These are phyloP conservation scores for Pitta sordida DNA, from an alignment of 2,113 vertebrate species.

Conservation along the genomic window DNA sequence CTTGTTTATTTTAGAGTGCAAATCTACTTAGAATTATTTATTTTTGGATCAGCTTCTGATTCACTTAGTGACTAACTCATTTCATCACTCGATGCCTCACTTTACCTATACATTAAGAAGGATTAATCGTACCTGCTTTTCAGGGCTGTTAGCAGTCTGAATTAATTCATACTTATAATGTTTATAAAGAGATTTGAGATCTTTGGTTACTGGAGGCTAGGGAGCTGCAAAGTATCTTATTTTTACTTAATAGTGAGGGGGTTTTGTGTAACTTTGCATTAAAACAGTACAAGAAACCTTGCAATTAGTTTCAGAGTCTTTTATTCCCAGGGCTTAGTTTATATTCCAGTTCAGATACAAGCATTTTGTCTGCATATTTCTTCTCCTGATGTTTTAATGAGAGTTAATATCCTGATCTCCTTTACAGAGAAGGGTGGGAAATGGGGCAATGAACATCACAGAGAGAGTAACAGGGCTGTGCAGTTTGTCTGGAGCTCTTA, in stretches of 20 bases:
- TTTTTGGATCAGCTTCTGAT: conserved; percentile 59
- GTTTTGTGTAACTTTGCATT: neutral
- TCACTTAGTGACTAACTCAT: conserved; percentile 52
- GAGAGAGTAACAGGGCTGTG: neutral
- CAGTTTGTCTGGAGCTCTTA: neutral
- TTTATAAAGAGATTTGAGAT: conserved; percentile 57
- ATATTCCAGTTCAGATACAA: neutral
- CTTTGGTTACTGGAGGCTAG: conserved; percentile 33
- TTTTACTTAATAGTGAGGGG: neutral
- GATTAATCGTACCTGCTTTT: conserved; percentile 58
- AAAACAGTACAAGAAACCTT: neutral
- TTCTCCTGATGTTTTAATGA: neutral
- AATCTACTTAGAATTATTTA: conserved; percentile 56
- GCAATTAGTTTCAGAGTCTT: conserved; percentile 1
- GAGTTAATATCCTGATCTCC: neutral
- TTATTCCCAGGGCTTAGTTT: conserved; percentile 7
- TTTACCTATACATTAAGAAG: conserved; percentile 62
- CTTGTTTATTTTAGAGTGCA: conserved; percentile 39
- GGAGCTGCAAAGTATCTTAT: conserved; percentile 3
- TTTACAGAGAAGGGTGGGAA: neutral
- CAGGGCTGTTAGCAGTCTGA: conserved; percentile 30
- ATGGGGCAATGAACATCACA: neutral
- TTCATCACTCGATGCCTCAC: conserved; percentile 48
- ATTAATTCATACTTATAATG: conserved; percentile 46
- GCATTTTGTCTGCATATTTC: neutral